phyloP scores from a whole-genome alignment of 2,113 vertebrate genomes.

The Clarias batrachus region DNA sequence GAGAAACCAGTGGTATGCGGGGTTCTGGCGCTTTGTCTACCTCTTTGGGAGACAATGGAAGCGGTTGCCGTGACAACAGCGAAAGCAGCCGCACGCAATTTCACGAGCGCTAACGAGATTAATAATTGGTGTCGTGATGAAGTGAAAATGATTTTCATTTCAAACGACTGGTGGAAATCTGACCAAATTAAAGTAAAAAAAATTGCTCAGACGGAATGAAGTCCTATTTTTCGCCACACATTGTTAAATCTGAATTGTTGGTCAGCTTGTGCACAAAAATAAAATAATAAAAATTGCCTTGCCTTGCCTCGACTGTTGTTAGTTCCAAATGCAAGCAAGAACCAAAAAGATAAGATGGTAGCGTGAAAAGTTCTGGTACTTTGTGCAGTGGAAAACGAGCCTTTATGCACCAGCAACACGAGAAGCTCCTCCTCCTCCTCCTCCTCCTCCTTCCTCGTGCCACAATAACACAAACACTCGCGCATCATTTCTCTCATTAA shows the following conservation, averaged over 20 bases:
- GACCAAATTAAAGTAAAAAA: not conserved
- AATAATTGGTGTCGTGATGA: slow-evolving; percentile 23
- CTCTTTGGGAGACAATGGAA: slow-evolving; percentile 11
- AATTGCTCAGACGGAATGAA: not conserved
- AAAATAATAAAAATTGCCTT: not conserved
- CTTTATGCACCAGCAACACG: not conserved
- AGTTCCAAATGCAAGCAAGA: not conserved
- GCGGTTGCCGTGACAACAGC: not conserved
- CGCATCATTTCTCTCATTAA: not conserved
- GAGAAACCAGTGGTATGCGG: not conserved
- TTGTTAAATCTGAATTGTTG: not conserved
- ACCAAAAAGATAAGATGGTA: not conserved
- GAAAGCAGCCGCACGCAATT: not conserved
- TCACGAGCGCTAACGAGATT: not conserved
- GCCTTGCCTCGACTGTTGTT: too few relatives aligned
- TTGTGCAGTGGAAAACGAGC: not conserved
- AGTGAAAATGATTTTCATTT: slow-evolving; percentile 13
- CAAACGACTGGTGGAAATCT: not conserved
- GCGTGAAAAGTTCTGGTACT: not conserved
- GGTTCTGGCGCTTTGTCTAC: slow-evolving; percentile 11
- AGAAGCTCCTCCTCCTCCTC: not conserved
- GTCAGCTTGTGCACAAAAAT: not conserved
- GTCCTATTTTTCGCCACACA: not conserved
- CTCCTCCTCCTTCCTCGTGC: not conserved
- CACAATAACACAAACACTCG: not conserved